Evolutionary conservation across 2,888 invertebrate species (phyloP), one percentile per base, ranked within the genome.

Genomic region (Plagiodera versicolora): DNA sequence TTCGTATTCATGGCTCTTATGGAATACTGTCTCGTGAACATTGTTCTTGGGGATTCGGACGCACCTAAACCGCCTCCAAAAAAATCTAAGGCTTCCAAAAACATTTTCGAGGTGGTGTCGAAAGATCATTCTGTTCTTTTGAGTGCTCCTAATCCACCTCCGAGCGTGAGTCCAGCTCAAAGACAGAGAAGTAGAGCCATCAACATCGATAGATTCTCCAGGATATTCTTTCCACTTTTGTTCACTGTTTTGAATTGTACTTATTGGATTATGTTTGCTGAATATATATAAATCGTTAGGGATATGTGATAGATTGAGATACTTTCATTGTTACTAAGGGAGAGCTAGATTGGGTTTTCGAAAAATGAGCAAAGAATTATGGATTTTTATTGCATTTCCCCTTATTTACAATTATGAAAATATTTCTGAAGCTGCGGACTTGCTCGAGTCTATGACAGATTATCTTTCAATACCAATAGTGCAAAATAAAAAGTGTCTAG

Each of bases 1-100:
- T 94, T 95, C 80, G 94, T 95, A 74, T 95, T 95, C 77, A 91
- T 95, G 92, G 94, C 94, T 0, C 80, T 95, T 53, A 95, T 95
- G 94, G 94, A 95, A 77, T 95, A 94, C 77, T 94, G 94, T 70
- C 81, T 94, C 66, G 94, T 95, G 24, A 94, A 94, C 76, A 93
- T 92, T 24, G 89, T 92, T 0, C 83, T 92, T 14, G 89, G 91
- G 10, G 89, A 93, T 72, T 87, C 87, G 0, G 88, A 88, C 62
- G 84, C 86, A 0, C 83, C 82, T 1, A 82, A 82, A 63, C 81
- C 82, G 73, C 85, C 85, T 73, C 84, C 79, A 16, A 62, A 68
- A 48, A 70, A 72, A 56, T 60, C 67, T 17, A 68, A 67, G 67
- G 11, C 17, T 30, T 75, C 81, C 20, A 84, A 84, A 59, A 83